Evolutionary conservation across 2,888 invertebrate genomes (phyloP).

Genomic region (Aleiodes testaceus): DNA sequence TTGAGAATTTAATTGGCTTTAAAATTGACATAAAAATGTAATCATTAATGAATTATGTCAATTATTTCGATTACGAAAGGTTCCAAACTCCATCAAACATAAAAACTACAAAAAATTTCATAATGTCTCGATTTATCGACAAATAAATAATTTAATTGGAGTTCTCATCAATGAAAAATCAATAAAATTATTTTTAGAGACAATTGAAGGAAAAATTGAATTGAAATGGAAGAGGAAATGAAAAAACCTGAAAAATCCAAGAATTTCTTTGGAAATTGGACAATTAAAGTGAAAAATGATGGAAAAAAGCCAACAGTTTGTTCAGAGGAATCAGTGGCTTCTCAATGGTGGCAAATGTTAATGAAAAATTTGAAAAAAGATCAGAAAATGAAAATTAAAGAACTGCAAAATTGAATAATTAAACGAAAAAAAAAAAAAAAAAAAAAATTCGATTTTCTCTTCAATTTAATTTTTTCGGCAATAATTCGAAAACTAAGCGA

Average conservation of each 20-base stretch:
- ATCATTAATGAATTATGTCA: no score
- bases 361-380: slow-evolving; percentile 1
- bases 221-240: neutral
- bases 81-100: no score
- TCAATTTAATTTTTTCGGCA: neutral
- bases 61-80: no score
- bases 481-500: neutral
- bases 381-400: neutral
- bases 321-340: slow-evolving; percentile 1
- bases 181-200: no score
- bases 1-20: no score
- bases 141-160: neutral
- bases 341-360: neutral
- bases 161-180: no score
- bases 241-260: neutral
- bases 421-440: neutral
- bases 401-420: neutral
- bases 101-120: neutral
- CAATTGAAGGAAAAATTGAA: neutral
- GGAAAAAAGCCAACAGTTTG: slow-evolving; percentile 6
- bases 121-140: neutral
- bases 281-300: neutral
- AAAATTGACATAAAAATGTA: no score
- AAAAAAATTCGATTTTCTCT: neutral
- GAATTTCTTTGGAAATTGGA: neutral